These are phyloP conservation scores for Oryzias sinensis DNA, from an alignment of 2,797 vertebrate species.

Conservation along the genomic window DNA sequence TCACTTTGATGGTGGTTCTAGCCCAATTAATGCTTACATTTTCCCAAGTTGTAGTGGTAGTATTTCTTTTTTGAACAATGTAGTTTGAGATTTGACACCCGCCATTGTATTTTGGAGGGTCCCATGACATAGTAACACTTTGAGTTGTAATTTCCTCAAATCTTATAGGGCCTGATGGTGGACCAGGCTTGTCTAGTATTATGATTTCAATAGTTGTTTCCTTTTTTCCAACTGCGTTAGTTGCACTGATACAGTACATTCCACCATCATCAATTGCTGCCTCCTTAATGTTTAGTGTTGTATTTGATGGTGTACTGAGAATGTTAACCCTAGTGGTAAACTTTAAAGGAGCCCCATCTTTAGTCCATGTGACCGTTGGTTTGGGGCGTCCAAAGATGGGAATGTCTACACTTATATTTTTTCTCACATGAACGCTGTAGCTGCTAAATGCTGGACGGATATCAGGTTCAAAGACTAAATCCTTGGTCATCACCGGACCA, in stretches of 20 bases:
- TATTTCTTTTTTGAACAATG: constrained; percentile 95
- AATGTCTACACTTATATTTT: constrained; percentile 90
- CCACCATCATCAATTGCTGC: constrained; percentile 90
- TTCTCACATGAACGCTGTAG: constrained; percentile 92
- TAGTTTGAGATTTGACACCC: constrained; percentile 98
- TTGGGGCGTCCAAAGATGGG: constrained; percentile 93
- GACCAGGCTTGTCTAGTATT: constrained; percentile 95
- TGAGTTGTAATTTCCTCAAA: constrained; percentile 95
- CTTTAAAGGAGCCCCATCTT: constrained; percentile 88
- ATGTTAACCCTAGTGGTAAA: constrained; percentile 94
- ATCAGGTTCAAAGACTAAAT: constrained; percentile 95
- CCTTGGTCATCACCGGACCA: constrained; percentile 92
- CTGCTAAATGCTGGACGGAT: constrained; percentile 90
- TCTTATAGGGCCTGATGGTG: constrained; percentile 91
- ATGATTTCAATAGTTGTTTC: constrained; percentile 89
- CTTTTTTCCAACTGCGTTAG: constrained; percentile 90
- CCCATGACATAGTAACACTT: constrained; percentile 93
- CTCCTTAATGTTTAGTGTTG: constrained; percentile 91
- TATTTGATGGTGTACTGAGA: constrained; percentile 79
- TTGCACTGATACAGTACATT: constrained; percentile 88
- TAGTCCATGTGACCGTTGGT: constrained; percentile 89
- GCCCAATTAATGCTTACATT: constrained; percentile 88
- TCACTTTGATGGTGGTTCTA: constrained; percentile 91
- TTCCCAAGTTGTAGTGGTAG: constrained; percentile 91
- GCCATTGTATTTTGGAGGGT: constrained; percentile 88